Conservation (phyloP, 2,888 invertebrate genomes). For the Amphiduros pacificus region DNA sequence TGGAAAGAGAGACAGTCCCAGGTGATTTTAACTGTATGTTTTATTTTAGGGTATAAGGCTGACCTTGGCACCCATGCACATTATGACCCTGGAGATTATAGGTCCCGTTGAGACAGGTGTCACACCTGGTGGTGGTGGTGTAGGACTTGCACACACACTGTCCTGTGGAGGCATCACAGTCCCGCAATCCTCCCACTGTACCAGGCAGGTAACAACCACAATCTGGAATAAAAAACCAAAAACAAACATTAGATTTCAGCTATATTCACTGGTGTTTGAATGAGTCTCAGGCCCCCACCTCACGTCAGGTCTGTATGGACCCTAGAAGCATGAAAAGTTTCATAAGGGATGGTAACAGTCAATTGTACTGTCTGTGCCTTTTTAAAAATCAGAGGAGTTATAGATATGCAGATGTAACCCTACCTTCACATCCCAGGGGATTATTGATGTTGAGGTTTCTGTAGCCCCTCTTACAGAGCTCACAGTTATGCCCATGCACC, state of each 20-base stretch:
- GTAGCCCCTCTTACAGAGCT: slow-evolving; percentile 87
- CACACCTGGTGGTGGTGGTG: slow-evolving; percentile 70
- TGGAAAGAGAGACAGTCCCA: too few relatives aligned
- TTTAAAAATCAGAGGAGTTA: too few relatives aligned
- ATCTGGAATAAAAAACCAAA: slow-evolving; percentile 64
- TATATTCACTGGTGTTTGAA: too few relatives aligned
- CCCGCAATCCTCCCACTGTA: slow-evolving; percentile 82
- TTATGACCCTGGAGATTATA: slow-evolving; percentile 78
- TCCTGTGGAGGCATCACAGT: slow-evolving; percentile 82
- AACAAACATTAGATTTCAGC: too few relatives aligned
- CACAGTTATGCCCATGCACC: slow-evolving; percentile 92
- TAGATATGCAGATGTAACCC: too few relatives aligned
- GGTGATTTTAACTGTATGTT: too few relatives aligned
- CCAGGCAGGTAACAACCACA: slow-evolving; percentile 88
- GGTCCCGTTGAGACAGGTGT: slow-evolving; percentile 84
- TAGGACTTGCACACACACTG: slow-evolving; percentile 91
- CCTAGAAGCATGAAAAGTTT: too few relatives aligned
- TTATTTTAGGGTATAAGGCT: too few relatives aligned
- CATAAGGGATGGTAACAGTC: background rate
- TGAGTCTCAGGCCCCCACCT: too few relatives aligned
- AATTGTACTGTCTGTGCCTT: background rate
- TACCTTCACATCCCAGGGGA: slow-evolving; percentile 87
- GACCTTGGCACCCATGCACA: slow-evolving; percentile 88
- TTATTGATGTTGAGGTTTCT: slow-evolving; percentile 91
- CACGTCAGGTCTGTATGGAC: too few relatives aligned